Evolutionary conservation across 1,140 invertebrate species (phyloP), one percentile per base, ranked within the genome.

Genomic region (Caenorhabditis inopinata): DNA sequence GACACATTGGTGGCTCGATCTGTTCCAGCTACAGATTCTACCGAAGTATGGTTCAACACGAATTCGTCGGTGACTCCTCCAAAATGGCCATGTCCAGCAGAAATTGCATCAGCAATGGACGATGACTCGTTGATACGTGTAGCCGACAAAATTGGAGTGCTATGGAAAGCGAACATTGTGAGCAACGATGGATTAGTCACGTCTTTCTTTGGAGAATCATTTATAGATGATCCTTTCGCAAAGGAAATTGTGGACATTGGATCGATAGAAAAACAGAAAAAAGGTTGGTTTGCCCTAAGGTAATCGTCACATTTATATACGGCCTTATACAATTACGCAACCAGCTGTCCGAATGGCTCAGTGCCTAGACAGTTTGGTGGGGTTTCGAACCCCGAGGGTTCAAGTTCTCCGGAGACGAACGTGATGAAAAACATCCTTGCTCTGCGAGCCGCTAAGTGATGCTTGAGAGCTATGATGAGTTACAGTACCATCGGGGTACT

Each of bases 91-190:
- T 68, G 58, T 68, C 58, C 58, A 18, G 29, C 58, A 16, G 58
- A 68, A 42, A 42, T 68, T 27, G 4, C 12, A 7, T 68, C 58
- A 7, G 11, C 32, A 1, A 38, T 68, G 32, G 58, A 68, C 38
- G 32, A 68, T 68, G 58, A 38, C 3, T 29, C n/a, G 6, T 18
- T 21, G 7, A 38, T 38, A 29, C 29, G 32, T 11, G n/a, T 38
- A 0, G 16, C 58, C 7, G 58, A 68, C 7, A 68, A 68, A 21
- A 51, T 76, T 23, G 75, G 45, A 6, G 29, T 76, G 11, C 27
- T 51, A 12, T 76, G 75, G 75, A 49, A 53, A 51, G 75, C 75
- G 16, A 76, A 51, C 53, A 76, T 76, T 51, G 75, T 76, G 0
- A 53, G 25, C 29, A 76, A 76, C 18, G 75, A 76, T 6, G 75